phyloP scores from a whole-genome alignment of 64 coral and sea anemone genomes.

The Montipora sp. region DNA sequence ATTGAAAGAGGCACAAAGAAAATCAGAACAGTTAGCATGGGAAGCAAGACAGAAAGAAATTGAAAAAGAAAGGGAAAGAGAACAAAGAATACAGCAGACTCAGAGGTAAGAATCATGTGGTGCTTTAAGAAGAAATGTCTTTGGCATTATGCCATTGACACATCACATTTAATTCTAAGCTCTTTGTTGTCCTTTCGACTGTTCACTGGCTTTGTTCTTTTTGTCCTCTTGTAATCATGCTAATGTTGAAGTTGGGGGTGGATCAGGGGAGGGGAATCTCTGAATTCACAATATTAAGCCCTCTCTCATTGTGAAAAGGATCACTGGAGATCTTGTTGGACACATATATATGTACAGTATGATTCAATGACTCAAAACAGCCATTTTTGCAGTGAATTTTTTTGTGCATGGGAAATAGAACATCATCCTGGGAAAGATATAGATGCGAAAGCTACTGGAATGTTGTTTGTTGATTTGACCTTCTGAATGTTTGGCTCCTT shows the following conservation, averaged over 20 bases:
- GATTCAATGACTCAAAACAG: not conserved
- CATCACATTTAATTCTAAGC: no score
- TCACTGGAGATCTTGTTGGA: no score
- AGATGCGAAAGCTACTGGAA: not conserved
- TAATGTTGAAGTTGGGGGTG: not conserved
- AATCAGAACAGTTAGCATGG: slow-evolving; percentile 51
- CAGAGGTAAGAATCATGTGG: slow-evolving; percentile 52
- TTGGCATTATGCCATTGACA: not conserved
- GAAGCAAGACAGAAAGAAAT: slow-evolving; percentile 57
- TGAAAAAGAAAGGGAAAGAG: slow-evolving; percentile 69
- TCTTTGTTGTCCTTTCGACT: not conserved
- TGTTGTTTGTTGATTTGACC: not conserved
- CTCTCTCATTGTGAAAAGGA: no score
- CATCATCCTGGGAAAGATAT: not conserved
- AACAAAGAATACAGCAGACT: slow-evolving; percentile 6
- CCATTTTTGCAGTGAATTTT: not conserved
- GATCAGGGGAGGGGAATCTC: not conserved
- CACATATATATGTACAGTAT: no score
- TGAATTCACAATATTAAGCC: not conserved
- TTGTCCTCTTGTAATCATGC: not conserved
- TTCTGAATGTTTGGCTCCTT: slow-evolving; percentile 41
- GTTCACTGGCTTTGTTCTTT: no score
- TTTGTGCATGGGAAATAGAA: slow-evolving; percentile 42
- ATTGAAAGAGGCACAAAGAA: slow-evolving; percentile 76
- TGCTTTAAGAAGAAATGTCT: not conserved